These are phyloP conservation scores for Leptobrachium leishanense DNA, from an alignment of 2,113 vertebrate species.

Conservation along the genomic window DNA sequence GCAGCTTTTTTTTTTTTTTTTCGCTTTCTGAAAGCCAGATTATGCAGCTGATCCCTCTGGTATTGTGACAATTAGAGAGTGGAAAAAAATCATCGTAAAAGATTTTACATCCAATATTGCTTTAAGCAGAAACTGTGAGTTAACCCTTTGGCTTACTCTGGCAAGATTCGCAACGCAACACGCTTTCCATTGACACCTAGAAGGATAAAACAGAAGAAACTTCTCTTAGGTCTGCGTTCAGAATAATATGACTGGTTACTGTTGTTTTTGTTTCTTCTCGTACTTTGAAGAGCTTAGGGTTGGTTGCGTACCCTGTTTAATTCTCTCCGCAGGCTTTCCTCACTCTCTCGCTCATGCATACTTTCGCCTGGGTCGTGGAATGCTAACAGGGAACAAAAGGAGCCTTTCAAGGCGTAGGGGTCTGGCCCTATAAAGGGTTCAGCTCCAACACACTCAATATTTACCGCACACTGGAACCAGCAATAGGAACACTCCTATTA, in stretches of 20 bases:
- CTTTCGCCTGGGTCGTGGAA: slow-evolving; percentile 71
- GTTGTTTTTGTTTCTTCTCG: slow-evolving; percentile 52
- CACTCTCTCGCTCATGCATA: slow-evolving; percentile 74
- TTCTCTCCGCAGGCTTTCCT: slow-evolving; percentile 60
- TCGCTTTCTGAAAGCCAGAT: not conserved
- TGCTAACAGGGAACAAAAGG: slow-evolving; percentile 78
- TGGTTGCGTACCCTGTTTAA: slow-evolving; percentile 63
- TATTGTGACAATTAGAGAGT: too few species aligned
- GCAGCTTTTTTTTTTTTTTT: not conserved
- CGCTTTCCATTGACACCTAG: too few species aligned
- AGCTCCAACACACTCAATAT: slow-evolving; percentile 66
- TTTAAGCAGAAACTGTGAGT: too few species aligned
- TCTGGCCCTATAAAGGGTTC: slow-evolving; percentile 58
- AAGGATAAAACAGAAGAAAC: too few species aligned
- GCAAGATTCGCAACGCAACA: too few species aligned
- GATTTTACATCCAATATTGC: too few species aligned
- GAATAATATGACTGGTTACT: slow-evolving; percentile 32
- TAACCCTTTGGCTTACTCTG: too few species aligned
- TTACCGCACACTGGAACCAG: slow-evolving; percentile 66
- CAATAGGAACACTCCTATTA: slow-evolving; percentile 58
- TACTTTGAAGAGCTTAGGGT: slow-evolving; percentile 55
- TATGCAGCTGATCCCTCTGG: too few species aligned
- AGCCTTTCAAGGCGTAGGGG: slow-evolving; percentile 72
- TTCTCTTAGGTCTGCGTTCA: slow-evolving; percentile 37
- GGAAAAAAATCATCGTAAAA: too few species aligned